A percentile compares a stretch with the other conserved stretches of the same genome.
These are phyloP conservation scores for Pangasius mekongensis DNA, from an alignment of 2,797 vertebrate species.

Conservation along the genomic window DNA sequence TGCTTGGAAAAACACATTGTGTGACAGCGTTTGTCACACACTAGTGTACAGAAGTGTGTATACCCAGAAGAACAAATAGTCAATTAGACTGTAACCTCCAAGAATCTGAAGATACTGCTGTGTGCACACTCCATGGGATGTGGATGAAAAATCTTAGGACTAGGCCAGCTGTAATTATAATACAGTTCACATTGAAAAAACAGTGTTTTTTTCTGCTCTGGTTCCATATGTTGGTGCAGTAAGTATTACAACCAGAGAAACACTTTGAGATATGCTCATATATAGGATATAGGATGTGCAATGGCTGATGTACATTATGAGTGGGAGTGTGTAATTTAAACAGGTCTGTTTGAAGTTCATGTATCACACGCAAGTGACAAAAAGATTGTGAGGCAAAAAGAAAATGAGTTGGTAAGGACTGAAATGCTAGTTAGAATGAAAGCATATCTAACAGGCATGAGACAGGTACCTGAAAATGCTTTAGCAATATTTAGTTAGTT, in stretches of 20 bases:
- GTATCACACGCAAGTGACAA: background rate
- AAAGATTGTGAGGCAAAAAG: background rate
- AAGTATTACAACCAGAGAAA: background rate
- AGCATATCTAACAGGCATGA: background rate
- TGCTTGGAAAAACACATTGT: background rate
- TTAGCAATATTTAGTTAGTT: background rate
- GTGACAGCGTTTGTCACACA: background rate
- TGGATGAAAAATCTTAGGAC: background rate
- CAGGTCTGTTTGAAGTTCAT: background rate
- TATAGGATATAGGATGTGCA: background rate
- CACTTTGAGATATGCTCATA: too few species aligned
- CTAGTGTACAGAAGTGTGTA: background rate
- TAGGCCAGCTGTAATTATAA: slow-evolving; percentile 10
- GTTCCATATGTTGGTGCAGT: background rate
- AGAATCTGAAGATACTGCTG: background rate
- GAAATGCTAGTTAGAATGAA: background rate
- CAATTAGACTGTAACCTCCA: slow-evolving; percentile 12
- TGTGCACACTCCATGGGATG: too few species aligned
- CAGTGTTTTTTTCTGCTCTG: background rate
- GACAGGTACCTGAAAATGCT: background rate
- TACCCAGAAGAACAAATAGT: background rate
- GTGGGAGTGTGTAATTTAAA: background rate
- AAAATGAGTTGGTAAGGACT: background rate
- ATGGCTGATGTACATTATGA: background rate
- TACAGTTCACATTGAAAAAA: background rate